Conservation (phyloP, 2,113 vertebrate genomes). For the Physeter macrocephalus region DNA sequence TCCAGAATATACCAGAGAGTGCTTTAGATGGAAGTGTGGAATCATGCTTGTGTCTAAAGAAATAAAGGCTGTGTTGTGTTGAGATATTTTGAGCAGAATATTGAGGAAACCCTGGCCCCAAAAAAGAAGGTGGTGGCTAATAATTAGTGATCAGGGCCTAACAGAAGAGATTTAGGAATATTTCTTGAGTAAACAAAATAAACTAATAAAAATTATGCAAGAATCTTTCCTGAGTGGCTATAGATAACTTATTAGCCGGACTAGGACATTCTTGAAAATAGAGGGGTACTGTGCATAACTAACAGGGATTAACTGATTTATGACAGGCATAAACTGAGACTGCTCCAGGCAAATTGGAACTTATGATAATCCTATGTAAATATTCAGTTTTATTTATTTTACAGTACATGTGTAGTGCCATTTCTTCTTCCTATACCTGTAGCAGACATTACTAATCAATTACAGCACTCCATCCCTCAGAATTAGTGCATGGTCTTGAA, state of each 20-base stretch:
- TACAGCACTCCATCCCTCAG: neutral
- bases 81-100: neutral
- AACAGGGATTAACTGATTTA: neutral
- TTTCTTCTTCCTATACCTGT: neutral
- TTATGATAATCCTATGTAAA: neutral
- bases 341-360: neutral
- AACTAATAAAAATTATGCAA: neutral
- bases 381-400: neutral
- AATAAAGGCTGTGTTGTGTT: neutral
- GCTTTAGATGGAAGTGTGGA: neutral
- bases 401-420: neutral
- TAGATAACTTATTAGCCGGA: neutral
- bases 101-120: neutral
- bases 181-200: conserved; percentile 19
- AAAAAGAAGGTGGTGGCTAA: neutral
- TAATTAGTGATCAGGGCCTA: neutral
- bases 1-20: neutral
- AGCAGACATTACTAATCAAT: neutral
- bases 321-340: neutral
- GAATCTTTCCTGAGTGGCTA: neutral
- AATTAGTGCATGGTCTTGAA: neutral
- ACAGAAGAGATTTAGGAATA: neutral
- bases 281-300: neutral
- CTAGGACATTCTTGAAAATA: neutral
- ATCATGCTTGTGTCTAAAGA: neutral